A percentile compares a stretch with the other conserved stretches of the same genome.
Conservation (phyloP, 1,140 invertebrate genomes). For the Drosophila varians region DNA sequence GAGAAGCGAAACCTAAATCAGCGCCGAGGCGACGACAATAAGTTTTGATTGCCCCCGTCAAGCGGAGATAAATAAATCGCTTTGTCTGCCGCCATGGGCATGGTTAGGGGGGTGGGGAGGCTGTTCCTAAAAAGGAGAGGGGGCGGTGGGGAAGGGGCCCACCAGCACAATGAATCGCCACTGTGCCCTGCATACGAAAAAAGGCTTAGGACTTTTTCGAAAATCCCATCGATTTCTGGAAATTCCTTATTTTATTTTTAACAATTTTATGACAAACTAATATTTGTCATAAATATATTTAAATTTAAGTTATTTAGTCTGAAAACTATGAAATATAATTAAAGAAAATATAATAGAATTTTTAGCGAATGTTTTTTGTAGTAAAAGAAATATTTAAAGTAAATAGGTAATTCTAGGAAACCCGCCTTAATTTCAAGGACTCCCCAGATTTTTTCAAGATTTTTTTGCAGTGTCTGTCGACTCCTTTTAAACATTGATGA, state of each 20-base stretch:
- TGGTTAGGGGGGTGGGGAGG: not conserved
- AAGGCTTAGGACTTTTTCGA: constrained; percentile 2
- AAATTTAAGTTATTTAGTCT: not conserved
- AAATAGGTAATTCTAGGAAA: too few species aligned
- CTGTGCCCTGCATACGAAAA: constrained; percentile 32
- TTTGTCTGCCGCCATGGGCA: constrained; percentile 26
- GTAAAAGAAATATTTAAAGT: too few species aligned
- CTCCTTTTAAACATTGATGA: constrained; percentile 62
- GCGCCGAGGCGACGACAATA: constrained; percentile 63
- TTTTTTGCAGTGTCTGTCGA: constrained; percentile 11
- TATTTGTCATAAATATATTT: not conserved
- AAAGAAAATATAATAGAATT: too few species aligned
- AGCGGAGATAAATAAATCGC: constrained; percentile 46
- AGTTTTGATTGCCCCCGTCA: constrained; percentile 71
- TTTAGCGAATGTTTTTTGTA: too few species aligned
- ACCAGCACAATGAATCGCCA: constrained; percentile 31
- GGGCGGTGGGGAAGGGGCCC: not conserved
- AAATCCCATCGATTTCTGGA: not conserved
- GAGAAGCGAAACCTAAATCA: constrained; percentile 18
- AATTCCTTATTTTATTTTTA: not conserved
- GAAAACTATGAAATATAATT: too few species aligned
- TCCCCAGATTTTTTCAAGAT: too few species aligned
- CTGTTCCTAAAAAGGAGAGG: not conserved
- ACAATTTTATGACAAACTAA: not conserved
- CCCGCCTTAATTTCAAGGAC: too few species aligned